Evolutionary conservation across 2,797 vertebrate species (phyloP), one percentile per base, ranked within the genome.

Genomic region (Micrastur ruficollis): DNA sequence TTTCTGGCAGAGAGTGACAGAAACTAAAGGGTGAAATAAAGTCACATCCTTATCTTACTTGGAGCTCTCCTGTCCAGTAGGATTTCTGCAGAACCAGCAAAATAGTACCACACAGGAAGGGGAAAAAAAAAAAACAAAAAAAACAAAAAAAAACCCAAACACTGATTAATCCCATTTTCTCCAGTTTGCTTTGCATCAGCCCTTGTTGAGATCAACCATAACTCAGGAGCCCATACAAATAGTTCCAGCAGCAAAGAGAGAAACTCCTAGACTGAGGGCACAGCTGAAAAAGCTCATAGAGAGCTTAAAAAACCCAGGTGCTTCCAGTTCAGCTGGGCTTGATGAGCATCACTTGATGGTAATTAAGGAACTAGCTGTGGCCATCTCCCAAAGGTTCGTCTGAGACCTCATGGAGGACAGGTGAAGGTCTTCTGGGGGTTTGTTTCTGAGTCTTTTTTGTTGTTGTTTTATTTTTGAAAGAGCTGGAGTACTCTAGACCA

Each of bases 1-100:
- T 7, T n/a, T 34, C 27, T 52, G 26, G 8, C 23, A 91, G n/a
- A 78, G 7, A 86, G 21, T 11, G 19, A 27, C 16, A 62, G 40
- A 84, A 42, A n/a, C 68, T 67, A 75, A 74, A 74, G 32, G 29
- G 61, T 12, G 7, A 72, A 68, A 53, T 29, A 36, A 86, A 68
- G 16, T 36, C 34, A 50, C 6, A 53, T 10, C 15, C 25, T n/a
- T 23, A 26, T 82, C 56, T 58, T 42, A 40, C 22, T 15, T 59
- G 14, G 15, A 73, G 34, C 31, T 96, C 89, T 92, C 36, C 70
- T 63, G 4, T 49, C 67, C 84, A 87, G 46, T 47, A 74, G 46
- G n/a, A 58, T 86, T 80, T 93, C 92, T 74, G 40, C 59, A 96
- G 68, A 85, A 31, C 29, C 62, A 79, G 58, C n/a, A 55, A 67